Evolutionary conservation across 2,113 vertebrate species (phyloP).

Genomic region (Lepus americanus): DNA sequence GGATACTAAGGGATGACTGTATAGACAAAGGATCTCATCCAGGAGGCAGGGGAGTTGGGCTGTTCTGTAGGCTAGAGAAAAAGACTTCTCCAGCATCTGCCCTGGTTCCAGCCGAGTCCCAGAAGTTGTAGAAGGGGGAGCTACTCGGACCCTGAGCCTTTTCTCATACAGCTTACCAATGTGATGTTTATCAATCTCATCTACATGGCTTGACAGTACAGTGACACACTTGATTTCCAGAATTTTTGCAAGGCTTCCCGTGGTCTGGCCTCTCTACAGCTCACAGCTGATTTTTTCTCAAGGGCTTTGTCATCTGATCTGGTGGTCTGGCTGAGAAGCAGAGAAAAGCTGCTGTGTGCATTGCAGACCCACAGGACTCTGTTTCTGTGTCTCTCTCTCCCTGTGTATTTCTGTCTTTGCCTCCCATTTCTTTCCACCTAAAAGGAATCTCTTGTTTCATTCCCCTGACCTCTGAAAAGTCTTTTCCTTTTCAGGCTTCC

Average conservation of each 20-base stretch:
- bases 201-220: neutral
- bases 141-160: neutral
- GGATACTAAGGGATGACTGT: too few species aligned
- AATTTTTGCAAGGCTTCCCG: neutral
- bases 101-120: neutral
- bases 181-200: neutral
- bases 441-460: neutral
- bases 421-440: neutral
- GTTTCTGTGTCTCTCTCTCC: neutral
- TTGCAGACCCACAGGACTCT: neutral
- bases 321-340: neutral
- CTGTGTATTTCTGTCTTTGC: neutral
- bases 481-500: slow-evolving; percentile 1
- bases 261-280: neutral
- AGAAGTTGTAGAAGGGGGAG: neutral
- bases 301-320: neutral
- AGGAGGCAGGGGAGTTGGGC: neutral
- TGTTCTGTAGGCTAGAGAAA: neutral
- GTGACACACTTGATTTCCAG: neutral
- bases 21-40: neutral
- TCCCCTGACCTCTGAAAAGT: neutral
- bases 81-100: neutral
- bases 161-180: neutral
- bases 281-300: neutral
- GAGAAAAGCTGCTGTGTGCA: neutral